Conservation (phyloP, 1,140 invertebrate species). For the Pseudomyrmex pallidus region DNA sequence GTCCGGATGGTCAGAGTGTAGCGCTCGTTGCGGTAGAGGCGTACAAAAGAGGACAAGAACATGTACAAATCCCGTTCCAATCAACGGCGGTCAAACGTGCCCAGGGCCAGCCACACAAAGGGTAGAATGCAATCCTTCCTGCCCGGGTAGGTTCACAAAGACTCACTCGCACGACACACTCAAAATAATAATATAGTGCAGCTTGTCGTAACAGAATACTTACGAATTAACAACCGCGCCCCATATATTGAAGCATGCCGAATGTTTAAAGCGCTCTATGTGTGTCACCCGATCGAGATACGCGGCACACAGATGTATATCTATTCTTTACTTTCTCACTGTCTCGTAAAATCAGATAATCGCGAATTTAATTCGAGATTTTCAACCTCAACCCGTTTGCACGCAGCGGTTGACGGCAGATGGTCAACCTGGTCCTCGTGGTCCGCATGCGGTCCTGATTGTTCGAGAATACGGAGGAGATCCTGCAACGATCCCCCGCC, state of each 20-base stretch:
- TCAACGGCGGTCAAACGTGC: slow-evolving; percentile 94
- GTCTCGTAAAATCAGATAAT: slow-evolving; percentile 60
- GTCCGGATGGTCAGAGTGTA: slow-evolving; percentile 95
- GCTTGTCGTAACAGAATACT: slow-evolving; percentile 8
- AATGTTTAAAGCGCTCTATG: slow-evolving; percentile 1
- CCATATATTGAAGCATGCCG: background rate
- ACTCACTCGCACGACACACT: slow-evolving; percentile 17
- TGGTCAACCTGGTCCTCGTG: slow-evolving; percentile 96
- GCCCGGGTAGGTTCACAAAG: slow-evolving; percentile 89
- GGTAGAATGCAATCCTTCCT: slow-evolving; percentile 91
- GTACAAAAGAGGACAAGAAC: slow-evolving; percentile 92
- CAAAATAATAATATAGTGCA: slow-evolving; percentile 29
- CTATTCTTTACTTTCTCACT: slow-evolving; percentile 5
- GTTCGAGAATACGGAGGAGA: slow-evolving; percentile 91
- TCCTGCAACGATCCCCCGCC: slow-evolving; percentile 91
- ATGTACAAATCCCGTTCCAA: slow-evolving; percentile 94
- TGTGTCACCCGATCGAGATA: slow-evolving; percentile 11
- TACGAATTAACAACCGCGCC: background rate
- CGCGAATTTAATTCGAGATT: slow-evolving; percentile 67
- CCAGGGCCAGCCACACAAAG: slow-evolving; percentile 92
- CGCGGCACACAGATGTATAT: slow-evolving; percentile 34
- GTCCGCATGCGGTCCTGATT: slow-evolving; percentile 94
- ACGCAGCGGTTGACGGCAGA: slow-evolving; percentile 85
- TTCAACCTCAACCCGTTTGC: slow-evolving; percentile 65
- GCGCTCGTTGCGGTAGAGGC: slow-evolving; percentile 87